Evolutionary conservation across 2,797 vertebrate species (phyloP).

Genomic region (Cossypha dichroa): DNA sequence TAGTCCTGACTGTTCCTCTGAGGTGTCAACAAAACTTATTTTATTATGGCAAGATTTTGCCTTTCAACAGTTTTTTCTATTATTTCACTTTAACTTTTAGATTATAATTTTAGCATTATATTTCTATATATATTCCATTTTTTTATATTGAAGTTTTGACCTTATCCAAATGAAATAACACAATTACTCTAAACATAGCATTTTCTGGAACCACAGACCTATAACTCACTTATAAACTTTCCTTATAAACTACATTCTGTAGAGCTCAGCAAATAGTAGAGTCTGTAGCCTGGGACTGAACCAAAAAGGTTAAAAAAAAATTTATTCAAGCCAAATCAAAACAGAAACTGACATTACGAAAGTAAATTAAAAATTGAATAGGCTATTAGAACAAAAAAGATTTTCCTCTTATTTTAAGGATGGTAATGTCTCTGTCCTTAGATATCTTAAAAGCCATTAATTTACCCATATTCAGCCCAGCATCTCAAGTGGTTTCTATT

Average conservation of each 20-base stretch:
- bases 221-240: neutral
- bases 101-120: neutral
- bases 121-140: neutral
- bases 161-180: slow-evolving; percentile 15
- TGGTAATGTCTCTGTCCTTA: neutral
- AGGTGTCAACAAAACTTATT: neutral
- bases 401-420: neutral
- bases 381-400: neutral
- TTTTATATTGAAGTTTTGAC: neutral
- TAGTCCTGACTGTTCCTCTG: neutral
- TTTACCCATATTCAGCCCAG: neutral
- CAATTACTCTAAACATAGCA: neutral
- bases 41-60: neutral
- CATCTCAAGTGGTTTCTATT: neutral
- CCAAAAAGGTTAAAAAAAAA: neutral
- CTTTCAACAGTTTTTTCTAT: neutral
- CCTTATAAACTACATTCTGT: neutral
- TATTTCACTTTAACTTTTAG: neutral
- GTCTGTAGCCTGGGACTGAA: neutral
- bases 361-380: neutral
- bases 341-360: neutral
- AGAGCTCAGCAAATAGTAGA: slow-evolving; percentile 4
- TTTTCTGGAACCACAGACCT: neutral
- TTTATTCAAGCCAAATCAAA: neutral
- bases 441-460: neutral